Conservation (phyloP, 2,888 invertebrate genomes). For the Aphelenchoides bicaudatus region DNA sequence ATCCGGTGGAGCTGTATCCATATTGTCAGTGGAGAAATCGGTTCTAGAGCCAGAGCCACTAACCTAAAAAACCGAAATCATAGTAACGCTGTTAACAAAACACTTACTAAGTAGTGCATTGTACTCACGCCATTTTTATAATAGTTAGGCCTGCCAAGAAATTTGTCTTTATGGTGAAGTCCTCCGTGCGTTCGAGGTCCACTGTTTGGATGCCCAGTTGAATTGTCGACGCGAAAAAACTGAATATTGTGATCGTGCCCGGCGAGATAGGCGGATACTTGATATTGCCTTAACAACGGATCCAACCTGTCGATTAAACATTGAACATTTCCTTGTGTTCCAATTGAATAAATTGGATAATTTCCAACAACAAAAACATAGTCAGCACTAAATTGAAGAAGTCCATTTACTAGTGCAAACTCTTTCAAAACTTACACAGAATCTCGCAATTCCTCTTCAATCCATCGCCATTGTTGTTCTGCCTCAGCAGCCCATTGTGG, state of each 20-base stretch:
- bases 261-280: slow-evolving; percentile 63
- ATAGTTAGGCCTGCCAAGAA: slow-evolving; percentile 21
- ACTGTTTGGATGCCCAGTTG: background rate
- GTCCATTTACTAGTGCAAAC: no score
- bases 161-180: slow-evolving; percentile 7
- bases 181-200: slow-evolving; percentile 1
- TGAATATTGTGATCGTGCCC: slow-evolving; percentile 14
- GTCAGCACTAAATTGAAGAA: slow-evolving; percentile 60
- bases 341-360: slow-evolving; percentile 64
- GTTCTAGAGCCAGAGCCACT: slow-evolving; percentile 63
- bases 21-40: slow-evolving; percentile 59
- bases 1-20: background rate
- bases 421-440: no score
- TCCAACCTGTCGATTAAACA: slow-evolving; percentile 62
- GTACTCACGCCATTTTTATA: slow-evolving; percentile 34
- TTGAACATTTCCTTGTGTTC: slow-evolving; percentile 64
- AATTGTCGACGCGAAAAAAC: slow-evolving; percentile 19
- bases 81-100: no score
- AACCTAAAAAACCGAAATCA: no score
- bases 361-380: slow-evolving; percentile 64
- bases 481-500: slow-evolving; percentile 33
- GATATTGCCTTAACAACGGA: slow-evolving; percentile 63
- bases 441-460: slow-evolving; percentile 57
- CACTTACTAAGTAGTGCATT: slow-evolving; percentile 62
- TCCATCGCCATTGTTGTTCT: slow-evolving; percentile 62